Conservation (phyloP, 35 echinoderm and acorn worm genomes). For the Anneissia japonica region DNA sequence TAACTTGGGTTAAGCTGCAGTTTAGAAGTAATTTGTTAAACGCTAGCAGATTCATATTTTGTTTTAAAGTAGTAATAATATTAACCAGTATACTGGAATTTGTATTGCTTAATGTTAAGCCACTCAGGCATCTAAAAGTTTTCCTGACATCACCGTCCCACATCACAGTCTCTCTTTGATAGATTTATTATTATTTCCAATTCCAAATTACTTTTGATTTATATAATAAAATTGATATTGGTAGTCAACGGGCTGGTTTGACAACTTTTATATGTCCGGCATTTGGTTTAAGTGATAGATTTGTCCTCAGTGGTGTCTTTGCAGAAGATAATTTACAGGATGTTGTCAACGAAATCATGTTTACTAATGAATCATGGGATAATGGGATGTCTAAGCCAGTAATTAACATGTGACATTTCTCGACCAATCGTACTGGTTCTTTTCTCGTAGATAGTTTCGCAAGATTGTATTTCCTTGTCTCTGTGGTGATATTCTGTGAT, state of each 20-base stretch:
- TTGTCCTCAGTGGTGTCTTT: neutral
- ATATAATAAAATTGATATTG: slow-evolving; percentile 3
- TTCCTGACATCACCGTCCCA: neutral
- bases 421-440: neutral
- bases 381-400: neutral
- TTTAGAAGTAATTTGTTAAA: too few relatives aligned
- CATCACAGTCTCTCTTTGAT: neutral
- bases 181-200: neutral
- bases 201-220: neutral
- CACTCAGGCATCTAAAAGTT: neutral
- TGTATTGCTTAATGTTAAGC: neutral
- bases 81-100: neutral
- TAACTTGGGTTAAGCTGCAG: too few relatives aligned
- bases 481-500: neutral
- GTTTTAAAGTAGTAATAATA: neutral
- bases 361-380: neutral
- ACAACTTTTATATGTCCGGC: slow-evolving; percentile 1
- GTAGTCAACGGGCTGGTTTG: neutral
- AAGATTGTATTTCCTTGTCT: neutral
- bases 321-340: neutral
- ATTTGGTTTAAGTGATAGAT: neutral
- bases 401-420: neutral
- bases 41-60: neutral
- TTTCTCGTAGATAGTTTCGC: neutral
- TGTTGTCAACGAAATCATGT: neutral